Evolutionary conservation across 2,113 vertebrate species (phyloP), one percentile per base, ranked within the genome.

Genomic region (Zosterops pallidus): DNA sequence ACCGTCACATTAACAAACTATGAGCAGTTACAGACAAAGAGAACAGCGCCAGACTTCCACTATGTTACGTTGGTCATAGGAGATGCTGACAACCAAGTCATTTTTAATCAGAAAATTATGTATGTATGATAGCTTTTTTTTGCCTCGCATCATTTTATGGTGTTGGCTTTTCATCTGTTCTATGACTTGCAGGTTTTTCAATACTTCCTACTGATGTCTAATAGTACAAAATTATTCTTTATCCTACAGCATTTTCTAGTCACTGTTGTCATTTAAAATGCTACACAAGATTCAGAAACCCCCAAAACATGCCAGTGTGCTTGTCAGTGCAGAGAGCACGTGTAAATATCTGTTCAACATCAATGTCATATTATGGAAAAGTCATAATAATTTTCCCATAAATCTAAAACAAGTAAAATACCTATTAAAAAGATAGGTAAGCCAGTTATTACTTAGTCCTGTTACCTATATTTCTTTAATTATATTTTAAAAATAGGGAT

Each of bases 41-140:
- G 98, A 97, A 99, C 99, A 57, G 98, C 99, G 2, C 97, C 98
- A 26, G 98, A 98, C 90, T 97, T 97, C 74, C 99, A 99, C 97
- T 98, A 98, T 75, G 92, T 98, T 76, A 98, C 98, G 1, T 29
- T 99, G 92, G 89, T 99, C 80, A 98, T 99, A 46, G 99, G 99
- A 96, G 97, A 99, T 97, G 94, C 98, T 92, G 99, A 99, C 97
- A 99, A 99, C 95, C 96, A 97, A 65, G 98, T 99, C 17, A 94
- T 99, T 95, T 99, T 98, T 97, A 98, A 98, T 76, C 99, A 99
- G 80, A 99, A 98, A 98, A 98, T 99, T 93, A 97, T 81, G 98
- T 98, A 95, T 96, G 98, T 98, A 77, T 96, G 28, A 65, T 81
- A 47, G 28, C 2, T 0, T 2, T 15, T 15, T 46, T 42, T 68